A percentile compares a stretch with the other conserved stretches of the same genome.
phyloP scores from a whole-genome alignment of 2,113 vertebrate genomes.

The Plectropomus leopardus region DNA sequence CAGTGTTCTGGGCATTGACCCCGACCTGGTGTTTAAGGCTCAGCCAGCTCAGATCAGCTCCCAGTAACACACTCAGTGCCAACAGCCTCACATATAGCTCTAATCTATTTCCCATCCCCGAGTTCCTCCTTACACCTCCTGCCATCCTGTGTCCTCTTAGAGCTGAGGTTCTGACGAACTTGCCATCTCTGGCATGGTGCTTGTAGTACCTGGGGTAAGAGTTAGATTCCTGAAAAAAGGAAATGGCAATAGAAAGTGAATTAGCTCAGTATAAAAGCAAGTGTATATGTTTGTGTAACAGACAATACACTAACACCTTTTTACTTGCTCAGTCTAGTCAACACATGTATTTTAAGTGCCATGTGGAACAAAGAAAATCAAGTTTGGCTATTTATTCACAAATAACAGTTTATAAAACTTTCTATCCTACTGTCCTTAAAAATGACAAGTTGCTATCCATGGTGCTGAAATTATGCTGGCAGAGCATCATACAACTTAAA shows the following conservation, averaged over 20 bases:
- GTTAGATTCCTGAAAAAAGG: constrained; percentile 41
- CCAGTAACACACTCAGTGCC: constrained; percentile 60
- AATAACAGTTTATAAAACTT: not conserved
- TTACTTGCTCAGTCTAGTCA: not conserved
- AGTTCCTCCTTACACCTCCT: constrained; percentile 35
- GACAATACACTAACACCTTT: not conserved
- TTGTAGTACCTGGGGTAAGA: not conserved
- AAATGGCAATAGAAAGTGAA: not conserved
- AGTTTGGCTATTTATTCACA: not conserved
- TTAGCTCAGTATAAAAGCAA: not conserved
- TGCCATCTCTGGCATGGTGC: constrained; percentile 21
- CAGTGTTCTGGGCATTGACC: constrained; percentile 91
- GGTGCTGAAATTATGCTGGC: constrained; percentile 29
- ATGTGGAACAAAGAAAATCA: not conserved
- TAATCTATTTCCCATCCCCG: constrained; percentile 21
- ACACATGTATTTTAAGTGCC: not conserved
- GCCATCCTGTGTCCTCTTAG: constrained; percentile 57
- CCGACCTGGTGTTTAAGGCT: constrained; percentile 77
- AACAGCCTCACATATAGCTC: constrained; percentile 54
- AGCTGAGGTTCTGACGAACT: constrained; percentile 32
- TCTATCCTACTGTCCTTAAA: not conserved
- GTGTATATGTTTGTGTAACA: not conserved
- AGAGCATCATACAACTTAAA: not conserved
- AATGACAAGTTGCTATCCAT: constrained; percentile 29
- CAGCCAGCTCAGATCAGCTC: constrained; percentile 57